Base-by-base conservation (phyloP, 1,140 invertebrate species). In the Latrodectus geometricus region DNA sequence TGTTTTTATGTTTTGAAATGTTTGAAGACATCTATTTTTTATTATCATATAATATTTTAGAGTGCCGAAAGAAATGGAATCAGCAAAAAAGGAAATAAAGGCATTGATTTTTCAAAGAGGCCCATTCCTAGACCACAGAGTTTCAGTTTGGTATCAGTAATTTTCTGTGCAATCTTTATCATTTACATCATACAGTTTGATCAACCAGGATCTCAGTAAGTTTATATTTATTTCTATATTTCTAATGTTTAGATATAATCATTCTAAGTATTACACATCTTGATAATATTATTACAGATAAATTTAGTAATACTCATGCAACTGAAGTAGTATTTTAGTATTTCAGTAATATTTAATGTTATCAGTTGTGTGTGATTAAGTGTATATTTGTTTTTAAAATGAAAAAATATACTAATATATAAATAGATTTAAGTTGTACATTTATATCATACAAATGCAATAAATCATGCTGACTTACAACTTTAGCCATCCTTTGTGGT, bases 131-230 rank as follows among this genome's bases (percentile, higher is more conserved):
- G 65, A 75, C 15, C 56, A 75, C 9, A 75, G 20, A 74, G 23
- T n/a, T 84, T 76, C 82, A 84, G 73, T 54, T 75, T 84, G 1
- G 69, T 84, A 54, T 76, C 82, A 9, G 56, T 76, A 4, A 50
- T 84, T 48, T 65, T 84, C n/a, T 84, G 82, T 68, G 73, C 73
- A 7, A 61, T 48, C 14, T 84, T 76, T 14, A 49, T 84, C 12
- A 73, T 84, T 54, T 84, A 84, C 14, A 14, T 84, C 20, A 76
- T 84, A 23, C 82, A 84, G 20, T 84, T 66, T 20, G 65, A 84
- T 7, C 56, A 84, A 69, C 35, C 72, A 50, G 61, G 65, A 50
- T 12, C 54, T 9, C 49, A 76, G 72, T 83, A 83, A 83, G 80
- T 74, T 7, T 14, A 15, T n/a, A 3, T 66, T n/a, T 66, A 66